These are phyloP conservation scores for Disparrhopalites patrizii DNA, from an alignment of 2,888 invertebrate species.

Conservation along the genomic window DNA sequence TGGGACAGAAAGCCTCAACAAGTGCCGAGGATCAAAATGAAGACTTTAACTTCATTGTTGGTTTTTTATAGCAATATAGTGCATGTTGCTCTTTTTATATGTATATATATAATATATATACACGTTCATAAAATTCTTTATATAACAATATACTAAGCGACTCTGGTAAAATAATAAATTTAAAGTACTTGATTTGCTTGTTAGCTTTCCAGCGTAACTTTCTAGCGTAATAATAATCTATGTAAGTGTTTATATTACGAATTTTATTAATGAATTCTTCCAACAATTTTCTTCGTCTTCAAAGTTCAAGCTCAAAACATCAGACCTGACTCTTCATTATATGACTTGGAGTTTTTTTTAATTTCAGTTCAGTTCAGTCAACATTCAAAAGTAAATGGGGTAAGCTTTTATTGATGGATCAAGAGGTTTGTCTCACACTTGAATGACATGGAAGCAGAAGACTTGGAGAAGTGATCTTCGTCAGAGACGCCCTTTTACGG, in stretches of 20 bases:
- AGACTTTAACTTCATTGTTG: too few species aligned
- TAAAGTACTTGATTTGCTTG: neutral
- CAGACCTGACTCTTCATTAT: conserved; percentile 18
- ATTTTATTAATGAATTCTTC: neutral
- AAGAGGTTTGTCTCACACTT: too few species aligned
- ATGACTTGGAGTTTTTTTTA: conserved; percentile 13
- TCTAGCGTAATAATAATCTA: neutral
- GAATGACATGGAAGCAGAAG: neutral
- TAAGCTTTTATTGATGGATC: neutral
- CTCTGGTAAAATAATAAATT: neutral
- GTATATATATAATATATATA: neutral
- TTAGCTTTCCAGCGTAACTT: neutral
- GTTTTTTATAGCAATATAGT: neutral
- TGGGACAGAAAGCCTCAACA: too few species aligned
- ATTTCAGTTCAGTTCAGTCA: conserved; percentile 26
- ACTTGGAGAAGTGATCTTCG: neutral
- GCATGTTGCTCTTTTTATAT: neutral
- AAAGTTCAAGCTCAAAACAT: conserved; percentile 18
- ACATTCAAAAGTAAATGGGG: neutral
- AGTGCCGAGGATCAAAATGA: too few species aligned
- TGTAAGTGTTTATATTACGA: neutral
- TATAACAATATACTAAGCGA: conserved; percentile 5
- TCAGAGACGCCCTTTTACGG: neutral
- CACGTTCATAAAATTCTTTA: neutral
- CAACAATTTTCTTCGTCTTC: conserved; percentile 1